These are phyloP conservation scores for Ondatra zibethicus DNA, from an alignment of 2,113 vertebrate species.

Conservation along the genomic window DNA sequence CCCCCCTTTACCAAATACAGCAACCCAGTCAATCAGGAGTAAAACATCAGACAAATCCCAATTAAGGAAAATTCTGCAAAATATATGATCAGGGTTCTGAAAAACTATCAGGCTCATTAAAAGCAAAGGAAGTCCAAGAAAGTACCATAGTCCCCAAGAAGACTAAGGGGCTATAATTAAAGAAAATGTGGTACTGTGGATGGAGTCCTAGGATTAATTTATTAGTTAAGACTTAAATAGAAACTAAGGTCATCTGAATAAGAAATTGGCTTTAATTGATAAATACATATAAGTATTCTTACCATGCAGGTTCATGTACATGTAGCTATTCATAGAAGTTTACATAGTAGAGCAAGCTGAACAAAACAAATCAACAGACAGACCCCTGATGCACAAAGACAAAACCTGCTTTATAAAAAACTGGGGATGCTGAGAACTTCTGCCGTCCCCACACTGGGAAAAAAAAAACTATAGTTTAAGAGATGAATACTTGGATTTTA, in stretches of 20 bases:
- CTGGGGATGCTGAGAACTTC: not conserved
- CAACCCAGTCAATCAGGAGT: not conserved
- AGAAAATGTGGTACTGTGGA: not conserved
- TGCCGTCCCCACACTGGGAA: not conserved
- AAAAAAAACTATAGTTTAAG: not conserved
- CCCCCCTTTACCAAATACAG: not conserved
- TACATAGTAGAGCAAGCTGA: not conserved
- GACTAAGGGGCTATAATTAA: not conserved
- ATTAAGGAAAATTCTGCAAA: not conserved
- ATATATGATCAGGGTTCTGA: not conserved
- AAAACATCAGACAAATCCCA: not conserved
- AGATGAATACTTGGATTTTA: not conserved
- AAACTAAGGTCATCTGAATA: not conserved
- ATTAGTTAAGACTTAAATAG: not conserved
- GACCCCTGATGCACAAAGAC: not conserved
- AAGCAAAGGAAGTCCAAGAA: not conserved
- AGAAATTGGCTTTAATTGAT: not conserved
- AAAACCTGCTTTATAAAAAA: not conserved
- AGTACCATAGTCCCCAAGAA: not conserved
- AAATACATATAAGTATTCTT: not conserved
- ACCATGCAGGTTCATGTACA: not conserved
- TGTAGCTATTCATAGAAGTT: fast-evolving
- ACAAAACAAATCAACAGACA: not conserved
- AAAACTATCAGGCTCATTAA: not conserved
- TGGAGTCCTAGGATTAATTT: not conserved